Base-by-base conservation (phyloP, 2,113 vertebrate genomes). In the Callorhinus ursinus region DNA sequence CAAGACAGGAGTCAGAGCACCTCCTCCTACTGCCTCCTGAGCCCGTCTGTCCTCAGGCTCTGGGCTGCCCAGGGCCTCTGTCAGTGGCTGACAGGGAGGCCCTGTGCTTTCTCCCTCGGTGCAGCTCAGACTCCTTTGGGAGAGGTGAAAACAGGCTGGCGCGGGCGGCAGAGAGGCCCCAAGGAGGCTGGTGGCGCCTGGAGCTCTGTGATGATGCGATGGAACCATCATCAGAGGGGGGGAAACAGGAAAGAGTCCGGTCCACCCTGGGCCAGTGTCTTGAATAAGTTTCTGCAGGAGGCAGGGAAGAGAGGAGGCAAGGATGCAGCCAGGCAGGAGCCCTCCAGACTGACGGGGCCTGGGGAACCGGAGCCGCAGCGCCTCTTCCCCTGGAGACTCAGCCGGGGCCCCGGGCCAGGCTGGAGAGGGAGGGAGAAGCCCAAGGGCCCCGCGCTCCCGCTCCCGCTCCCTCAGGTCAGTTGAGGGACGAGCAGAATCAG, bases 281-380 rank as follows among this genome's bases (percentile, higher is more conserved):
- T 79, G 49, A 93, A 33, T 77, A 28, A 53, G 61, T 90, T 95
- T 84, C 83, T 5, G 92, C 46, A 97, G 95, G 76, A 93, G 96
- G 82, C 93, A 92, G 96, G 97, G 92, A 92, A 97, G 97, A 98
- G 97, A 96, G 97, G 98, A 83, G 97, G 97, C 91, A 79, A 95
- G 96, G 87, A 95, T 24, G 0, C 7, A 31, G 82, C 71, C 86
- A 55, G 97, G 67, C 42, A 0, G 57, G n/a, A 77, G 84, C 94
- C 92, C 87, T 76, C 69, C 83, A 90, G 53, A 85, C 83, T 7
- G 12, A 85, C 36, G 12, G 51, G 67, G 51, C 49, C 95, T 46
- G 89, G 61, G 42, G 57, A 57, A 42, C 12, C 2, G 11, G 39
- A 69, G 16, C 77, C 28, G 49, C 33, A 82, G 84, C 0, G 3